Conservation (phyloP, 2,797 vertebrate species). For the Rhadinocentrus ornatus region DNA sequence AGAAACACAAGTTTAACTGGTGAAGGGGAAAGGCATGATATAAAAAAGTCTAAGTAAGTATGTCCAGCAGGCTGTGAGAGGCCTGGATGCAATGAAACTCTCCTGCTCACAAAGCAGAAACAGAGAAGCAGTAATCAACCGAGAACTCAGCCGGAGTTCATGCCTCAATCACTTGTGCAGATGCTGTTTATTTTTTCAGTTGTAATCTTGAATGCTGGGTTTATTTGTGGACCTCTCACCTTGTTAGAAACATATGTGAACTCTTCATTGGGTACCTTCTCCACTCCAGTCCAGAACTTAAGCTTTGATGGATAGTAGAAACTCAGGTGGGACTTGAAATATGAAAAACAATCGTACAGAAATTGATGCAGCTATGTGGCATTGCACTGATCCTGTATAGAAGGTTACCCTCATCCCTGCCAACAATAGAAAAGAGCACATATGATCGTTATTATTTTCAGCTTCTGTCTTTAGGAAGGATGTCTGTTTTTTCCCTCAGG, state of each 20-base stretch:
- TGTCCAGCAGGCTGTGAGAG: slow-evolving; percentile 12
- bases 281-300: slow-evolving; percentile 5
- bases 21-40: slow-evolving; percentile 33
- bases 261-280: slow-evolving; percentile 21
- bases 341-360: slow-evolving; percentile 10
- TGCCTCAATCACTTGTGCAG: slow-evolving; percentile 49
- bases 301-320: not conserved
- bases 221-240: slow-evolving; percentile 21
- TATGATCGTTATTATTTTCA: slow-evolving; percentile 35
- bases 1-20: slow-evolving; percentile 30
- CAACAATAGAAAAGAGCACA: slow-evolving; percentile 11
- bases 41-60: slow-evolving; percentile 13
- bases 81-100: slow-evolving; percentile 29
- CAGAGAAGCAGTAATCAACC: slow-evolving; percentile 35
- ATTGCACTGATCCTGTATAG: not conserved
- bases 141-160: slow-evolving; percentile 30
- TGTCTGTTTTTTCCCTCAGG: slow-evolving; percentile 9
- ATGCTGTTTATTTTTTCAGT: slow-evolving; percentile 39
- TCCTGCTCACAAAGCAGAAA: slow-evolving; percentile 44
- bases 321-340: slow-evolving; percentile 3
- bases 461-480: slow-evolving; percentile 11
- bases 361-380: not conserved
- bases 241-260: slow-evolving; percentile 17
- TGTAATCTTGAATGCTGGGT: slow-evolving; percentile 18
- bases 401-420: slow-evolving; percentile 10